Evolutionary conservation across 2,113 vertebrate genomes (phyloP).

Genomic region (Passer domesticus): DNA sequence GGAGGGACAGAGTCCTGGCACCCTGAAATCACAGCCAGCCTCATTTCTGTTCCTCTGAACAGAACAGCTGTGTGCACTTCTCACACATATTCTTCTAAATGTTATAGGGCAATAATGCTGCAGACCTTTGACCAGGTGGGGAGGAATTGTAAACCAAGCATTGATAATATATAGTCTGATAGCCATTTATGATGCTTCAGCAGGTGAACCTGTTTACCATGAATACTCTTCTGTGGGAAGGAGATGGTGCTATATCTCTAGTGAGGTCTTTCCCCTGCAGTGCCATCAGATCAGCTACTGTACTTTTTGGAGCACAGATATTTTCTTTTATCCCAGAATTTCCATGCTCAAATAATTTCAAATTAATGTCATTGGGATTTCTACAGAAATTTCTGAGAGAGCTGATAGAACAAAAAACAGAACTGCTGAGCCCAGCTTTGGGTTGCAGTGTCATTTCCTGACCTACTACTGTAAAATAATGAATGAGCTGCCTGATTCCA

Average conservation of each 20-base stretch:
- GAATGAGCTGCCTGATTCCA: neutral
- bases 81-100: neutral
- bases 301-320: neutral
- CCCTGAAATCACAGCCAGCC: neutral
- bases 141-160: neutral
- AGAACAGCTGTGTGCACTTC: neutral
- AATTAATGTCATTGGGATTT: neutral
- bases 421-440: neutral
- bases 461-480: neutral
- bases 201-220: neutral
- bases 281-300: neutral
- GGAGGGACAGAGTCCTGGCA: neutral
- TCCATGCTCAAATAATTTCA: neutral
- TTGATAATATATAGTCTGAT: neutral
- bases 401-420: neutral
- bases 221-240: neutral
- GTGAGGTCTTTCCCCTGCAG: neutral
- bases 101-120: neutral
- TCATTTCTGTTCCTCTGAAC: neutral
- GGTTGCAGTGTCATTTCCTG: neutral
- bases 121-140: conserved; percentile 24
- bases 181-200: neutral
- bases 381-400: neutral
- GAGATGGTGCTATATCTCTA: neutral
- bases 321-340: neutral